phyloP scores from a whole-genome alignment of 2,797 vertebrate species.

The Xenentodon cancila region DNA sequence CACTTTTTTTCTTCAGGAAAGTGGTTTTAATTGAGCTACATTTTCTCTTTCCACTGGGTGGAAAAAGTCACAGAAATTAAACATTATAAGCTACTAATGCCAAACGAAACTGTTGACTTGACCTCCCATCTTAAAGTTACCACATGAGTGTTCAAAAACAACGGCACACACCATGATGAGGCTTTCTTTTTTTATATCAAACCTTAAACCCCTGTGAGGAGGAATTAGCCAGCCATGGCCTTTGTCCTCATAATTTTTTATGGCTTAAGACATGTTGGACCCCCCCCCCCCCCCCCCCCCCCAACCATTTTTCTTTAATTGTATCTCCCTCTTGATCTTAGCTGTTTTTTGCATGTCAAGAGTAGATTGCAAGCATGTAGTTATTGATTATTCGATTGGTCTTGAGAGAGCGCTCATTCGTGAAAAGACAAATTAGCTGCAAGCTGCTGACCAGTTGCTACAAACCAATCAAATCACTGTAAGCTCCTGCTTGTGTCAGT shows the following conservation, averaged over 20 bases:
- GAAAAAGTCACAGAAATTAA: background rate
- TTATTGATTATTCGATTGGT: conserved; percentile 78
- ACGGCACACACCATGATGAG: conserved; percentile 9
- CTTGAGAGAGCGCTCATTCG: conserved; percentile 74
- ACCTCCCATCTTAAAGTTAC: conserved; percentile 46
- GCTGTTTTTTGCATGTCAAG: conserved; percentile 62
- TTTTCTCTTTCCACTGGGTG: conserved; percentile 3
- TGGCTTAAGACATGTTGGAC: conserved; percentile 3
- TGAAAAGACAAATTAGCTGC: conserved; percentile 82
- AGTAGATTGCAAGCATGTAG: conserved; percentile 76
- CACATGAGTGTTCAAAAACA: conserved; percentile 22
- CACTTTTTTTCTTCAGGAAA: too few species aligned
- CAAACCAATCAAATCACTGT: conserved; percentile 74
- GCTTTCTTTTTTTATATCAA: conserved; percentile 43
- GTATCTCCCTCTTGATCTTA: conserved; percentile 46
- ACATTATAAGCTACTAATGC: background rate
- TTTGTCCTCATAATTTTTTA: conserved; percentile 28
- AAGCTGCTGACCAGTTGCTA: conserved; percentile 80
- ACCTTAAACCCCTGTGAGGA: conserved; percentile 34
- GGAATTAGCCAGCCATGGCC: conserved; percentile 27
- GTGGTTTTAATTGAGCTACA: too few species aligned
- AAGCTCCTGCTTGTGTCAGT: conserved; percentile 66
- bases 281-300: conserved; percentile 9
- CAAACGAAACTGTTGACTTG: conserved; percentile 59
- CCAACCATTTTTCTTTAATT: conserved; percentile 33